Conservation (phyloP, 1,140 invertebrate genomes). For the Orius insidiosus region DNA sequence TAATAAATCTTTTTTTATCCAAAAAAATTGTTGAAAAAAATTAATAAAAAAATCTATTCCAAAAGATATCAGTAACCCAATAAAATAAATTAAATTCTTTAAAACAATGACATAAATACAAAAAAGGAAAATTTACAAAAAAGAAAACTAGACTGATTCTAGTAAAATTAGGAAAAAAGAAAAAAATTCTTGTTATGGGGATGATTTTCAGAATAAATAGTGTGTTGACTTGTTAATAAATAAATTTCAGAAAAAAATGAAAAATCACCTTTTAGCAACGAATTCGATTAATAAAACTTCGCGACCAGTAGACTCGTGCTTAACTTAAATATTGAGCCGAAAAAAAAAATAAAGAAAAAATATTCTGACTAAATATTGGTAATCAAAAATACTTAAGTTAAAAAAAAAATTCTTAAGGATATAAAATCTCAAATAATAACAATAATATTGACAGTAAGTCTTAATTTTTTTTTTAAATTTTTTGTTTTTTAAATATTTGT, state of each 20-base stretch:
- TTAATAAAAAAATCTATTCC: too few species aligned
- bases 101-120: conserved; percentile 16
- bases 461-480: conserved; percentile 2
- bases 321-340: conserved; percentile 5
- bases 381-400: conserved; percentile 18
- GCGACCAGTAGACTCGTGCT: neutral
- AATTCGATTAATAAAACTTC: neutral
- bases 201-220: neutral
- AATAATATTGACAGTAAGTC: conserved; percentile 14
- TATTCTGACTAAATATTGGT: conserved; percentile 16
- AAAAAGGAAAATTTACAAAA: conserved; percentile 11
- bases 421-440: conserved; percentile 19
- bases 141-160: neutral
- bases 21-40: too few species aligned
- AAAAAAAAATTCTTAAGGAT: conserved; percentile 12
- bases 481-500: conserved; percentile 7
- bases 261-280: neutral
- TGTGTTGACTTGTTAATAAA: neutral
- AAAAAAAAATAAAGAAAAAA: neutral
- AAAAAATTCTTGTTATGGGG: neutral
- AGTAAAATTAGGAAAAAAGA: neutral
- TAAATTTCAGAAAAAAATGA: conserved; percentile 1
- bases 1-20: too few species aligned
- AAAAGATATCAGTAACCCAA: neutral
- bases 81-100: conserved; percentile 3